A percentile compares a stretch with the other conserved stretches of the same genome.
Evolutionary conservation across 1,140 invertebrate genomes (phyloP).

Genomic region (Trachymyrmex cornetzi): DNA sequence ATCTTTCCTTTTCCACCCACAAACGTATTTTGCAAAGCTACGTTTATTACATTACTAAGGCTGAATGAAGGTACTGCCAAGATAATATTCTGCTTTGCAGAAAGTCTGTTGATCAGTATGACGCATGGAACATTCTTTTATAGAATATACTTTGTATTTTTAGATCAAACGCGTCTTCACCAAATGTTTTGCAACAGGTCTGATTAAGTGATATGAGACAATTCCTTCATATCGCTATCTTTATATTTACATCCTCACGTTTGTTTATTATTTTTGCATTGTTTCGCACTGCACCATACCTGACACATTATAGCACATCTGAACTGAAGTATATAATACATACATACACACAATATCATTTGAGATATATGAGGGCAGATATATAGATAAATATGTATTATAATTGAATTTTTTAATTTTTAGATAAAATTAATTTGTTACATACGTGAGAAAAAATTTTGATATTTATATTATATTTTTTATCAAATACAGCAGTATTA

Average conservation of each 20-base stretch:
- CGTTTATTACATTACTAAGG: conserved; percentile 76
- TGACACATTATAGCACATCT: conserved; percentile 32
- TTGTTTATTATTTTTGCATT: conserved; percentile 67
- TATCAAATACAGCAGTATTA: conserved; percentile 38
- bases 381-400: conserved; percentile 34
- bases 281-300: conserved; percentile 57
- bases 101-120: conserved; percentile 69
- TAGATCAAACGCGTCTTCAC: conserved; percentile 59
- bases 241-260: conserved; percentile 71
- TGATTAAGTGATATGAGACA: conserved; percentile 63
- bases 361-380: conserved; percentile 29
- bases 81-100: conserved; percentile 71
- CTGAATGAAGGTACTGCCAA: conserved; percentile 79
- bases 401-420: conserved; percentile 35
- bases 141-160: conserved; percentile 73
- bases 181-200: conserved; percentile 59
- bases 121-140: conserved; percentile 71
- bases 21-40: conserved; percentile 76
- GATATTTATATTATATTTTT: conserved; percentile 43
- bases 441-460: conserved; percentile 17
- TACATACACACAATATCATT: conserved; percentile 37
- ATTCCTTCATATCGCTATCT: conserved; percentile 72
- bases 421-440: conserved; percentile 50
- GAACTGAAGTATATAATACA: conserved; percentile 54
- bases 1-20: conserved; percentile 78